Conservation (phyloP, 2,797 vertebrate genomes). For the Malurus leucopterus region DNA sequence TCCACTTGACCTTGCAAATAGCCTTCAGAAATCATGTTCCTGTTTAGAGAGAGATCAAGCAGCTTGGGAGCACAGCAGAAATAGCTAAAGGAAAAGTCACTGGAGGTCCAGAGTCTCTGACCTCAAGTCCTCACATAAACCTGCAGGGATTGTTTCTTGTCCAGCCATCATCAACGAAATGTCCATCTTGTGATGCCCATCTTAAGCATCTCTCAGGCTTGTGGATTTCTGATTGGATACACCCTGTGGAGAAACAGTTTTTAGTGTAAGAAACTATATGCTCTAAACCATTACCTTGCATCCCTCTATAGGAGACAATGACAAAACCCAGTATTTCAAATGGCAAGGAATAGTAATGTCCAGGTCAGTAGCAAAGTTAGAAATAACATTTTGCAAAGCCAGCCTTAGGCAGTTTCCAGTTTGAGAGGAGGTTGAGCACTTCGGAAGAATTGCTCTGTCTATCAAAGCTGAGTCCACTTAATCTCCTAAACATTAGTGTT, state of each 20-base stretch:
- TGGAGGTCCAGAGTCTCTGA: background rate
- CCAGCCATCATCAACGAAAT: background rate
- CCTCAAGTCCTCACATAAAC: background rate
- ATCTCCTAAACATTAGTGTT: constrained; percentile 63
- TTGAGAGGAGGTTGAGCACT: constrained; percentile 36
- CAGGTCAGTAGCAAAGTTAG: constrained; percentile 24
- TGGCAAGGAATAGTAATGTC: background rate
- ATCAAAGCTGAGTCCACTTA: constrained; percentile 53
- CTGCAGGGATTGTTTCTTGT: background rate
- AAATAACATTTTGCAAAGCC: constrained; percentile 38
- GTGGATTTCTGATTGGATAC: background rate
- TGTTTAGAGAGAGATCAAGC: background rate
- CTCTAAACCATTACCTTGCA: background rate
- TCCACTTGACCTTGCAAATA: background rate
- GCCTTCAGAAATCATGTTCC: background rate
- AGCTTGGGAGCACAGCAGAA: background rate
- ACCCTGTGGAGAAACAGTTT: background rate
- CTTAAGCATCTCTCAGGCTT: background rate
- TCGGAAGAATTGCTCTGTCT: constrained; percentile 53
- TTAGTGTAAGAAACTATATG: background rate
- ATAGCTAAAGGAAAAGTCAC: background rate
- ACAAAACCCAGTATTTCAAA: background rate
- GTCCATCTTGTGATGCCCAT: background rate
- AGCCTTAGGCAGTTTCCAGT: constrained; percentile 27
- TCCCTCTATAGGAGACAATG: background rate